Evolutionary conservation across 2,797 vertebrate species (phyloP), one percentile per base, ranked within the genome.

Genomic region (Zenarchopterus dispar): DNA sequence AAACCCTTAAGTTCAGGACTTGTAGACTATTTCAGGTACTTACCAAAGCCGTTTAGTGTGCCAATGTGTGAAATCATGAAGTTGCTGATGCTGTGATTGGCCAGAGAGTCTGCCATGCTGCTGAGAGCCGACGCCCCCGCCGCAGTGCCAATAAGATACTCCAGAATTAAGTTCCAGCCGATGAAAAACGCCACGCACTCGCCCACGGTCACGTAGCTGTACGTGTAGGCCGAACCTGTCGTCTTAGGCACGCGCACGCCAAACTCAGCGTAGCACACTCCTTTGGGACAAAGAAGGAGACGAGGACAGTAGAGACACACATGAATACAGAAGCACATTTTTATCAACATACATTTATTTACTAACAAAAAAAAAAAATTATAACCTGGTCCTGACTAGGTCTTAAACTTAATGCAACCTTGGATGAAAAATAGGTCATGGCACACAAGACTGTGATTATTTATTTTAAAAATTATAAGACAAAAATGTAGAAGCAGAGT

Each of bases 161-260:
- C 97, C 91, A 99, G 92, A 70, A 99, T 97, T 69, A 99, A 85
- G 86, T 99, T 99, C 97, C 97, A 99, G 81, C 97, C 97, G 0
- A 98, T 99, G 93, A 98, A 99, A 73, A 99, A 99, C 0, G 97
- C 97, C 90, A 99, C 97, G 0, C 96, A 98, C 86, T 99, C 97
- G 1, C 97, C 97, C 24, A 99, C 97, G 0, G 97, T 99, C 87
- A 99, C 97, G 0, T 99, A 99, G 90, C 97, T 99, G 93, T 99
- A 99, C 2, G 97, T 98, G 88, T 99, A 99, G 79, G 97, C 97
- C 0, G 97, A 99, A 21, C 97, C 97, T 0, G 97, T 99, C 67
- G 97, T 99, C 91, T 99, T 99, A 17, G 97, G 97, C 43, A 99
- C 97, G 0, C 97, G 94, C 10, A 99, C 97, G 0, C 97, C 97